These are phyloP conservation scores for Vulpes vulpes DNA, from an alignment of 2,113 vertebrate species.

Conservation along the genomic window DNA sequence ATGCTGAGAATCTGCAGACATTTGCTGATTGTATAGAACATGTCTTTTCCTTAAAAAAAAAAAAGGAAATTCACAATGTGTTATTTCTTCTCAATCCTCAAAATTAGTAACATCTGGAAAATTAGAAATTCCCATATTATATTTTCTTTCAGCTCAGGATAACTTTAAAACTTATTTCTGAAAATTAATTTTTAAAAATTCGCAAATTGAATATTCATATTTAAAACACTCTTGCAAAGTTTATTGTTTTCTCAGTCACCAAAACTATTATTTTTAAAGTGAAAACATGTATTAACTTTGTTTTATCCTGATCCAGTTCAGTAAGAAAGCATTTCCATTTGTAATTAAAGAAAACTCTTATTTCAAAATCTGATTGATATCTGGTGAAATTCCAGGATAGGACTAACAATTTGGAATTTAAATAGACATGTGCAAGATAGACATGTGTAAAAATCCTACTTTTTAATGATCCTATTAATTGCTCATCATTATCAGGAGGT, in stretches of 20 bases:
- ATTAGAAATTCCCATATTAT: neutral
- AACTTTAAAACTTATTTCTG: neutral
- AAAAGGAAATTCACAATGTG: neutral
- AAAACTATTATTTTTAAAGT: slow-evolving; percentile 45
- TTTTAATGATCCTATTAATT: neutral
- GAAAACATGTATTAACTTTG: neutral
- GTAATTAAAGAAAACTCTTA: neutral
- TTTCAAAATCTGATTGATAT: neutral
- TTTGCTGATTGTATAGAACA: neutral
- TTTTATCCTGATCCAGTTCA: neutral
- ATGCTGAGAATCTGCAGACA: neutral
- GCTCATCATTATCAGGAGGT: neutral
- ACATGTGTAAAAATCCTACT: neutral
- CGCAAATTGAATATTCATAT: neutral
- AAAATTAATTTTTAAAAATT: slow-evolving; percentile 24
- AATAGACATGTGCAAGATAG: neutral
- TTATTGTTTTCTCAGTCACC: slow-evolving; percentile 30
- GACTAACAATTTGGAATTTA: neutral
- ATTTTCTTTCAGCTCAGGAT: neutral
- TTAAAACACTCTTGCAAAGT: slow-evolving; percentile 40
- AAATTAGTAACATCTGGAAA: neutral
- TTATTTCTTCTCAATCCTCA: neutral
- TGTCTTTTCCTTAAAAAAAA: neutral
- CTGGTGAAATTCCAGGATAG: slow-evolving; percentile 26
- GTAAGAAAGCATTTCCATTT: slow-evolving; percentile 3